Evolutionary conservation across 2,888 invertebrate genomes (phyloP), one percentile per base, ranked within the genome.

Genomic region (Sarcophaga variegata): DNA sequence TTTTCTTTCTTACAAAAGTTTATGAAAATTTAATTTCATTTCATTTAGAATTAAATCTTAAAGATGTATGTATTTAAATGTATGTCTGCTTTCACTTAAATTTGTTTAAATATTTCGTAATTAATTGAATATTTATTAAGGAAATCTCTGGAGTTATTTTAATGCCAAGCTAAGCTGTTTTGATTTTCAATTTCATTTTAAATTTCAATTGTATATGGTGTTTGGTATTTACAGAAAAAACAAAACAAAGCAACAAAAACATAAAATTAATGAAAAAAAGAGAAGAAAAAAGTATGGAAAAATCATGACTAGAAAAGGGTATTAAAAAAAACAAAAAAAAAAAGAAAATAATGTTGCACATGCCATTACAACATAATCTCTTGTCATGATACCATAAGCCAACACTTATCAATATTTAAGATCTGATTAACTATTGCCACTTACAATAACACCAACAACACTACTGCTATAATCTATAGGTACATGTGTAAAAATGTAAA

Each of bases 351-450:
- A 87, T 87, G 87, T 87, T 87, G 84, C 87, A 87, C 87, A 87
- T 87, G 87, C 84, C 84, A 87, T 87, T 87, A 87, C 84, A 87
- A 87, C 87, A 87, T 87, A 87, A 87, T 87, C 87, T 84, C 81
- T 87, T 87, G 87, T 87, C 87, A 87, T 84, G 83, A 87, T 87
- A 87, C 84, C 84, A 87, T 87, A 87, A 87, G 87, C 87, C 84
- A 87, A 87, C 84, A 87, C 87, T 87, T 87, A 87, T 87, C 87
- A 84, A 87, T 87, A 81, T 87, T 84, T 82, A 82, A 87, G 87
- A 87, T 87, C 87, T 87, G 87, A 87, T 87, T 87, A 87, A 80
- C 87, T 87, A 86, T 84, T 87, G 87, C 87, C 87, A 87, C 87
- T 84, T 82, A 85, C 85, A 88, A 81, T 70, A 37, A 37, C 6